A percentile compares a stretch with the other conserved stretches of the same genome.
These are phyloP conservation scores for Narcine bancroftii DNA, from an alignment of 2,113 vertebrate species.

Conservation along the genomic window DNA sequence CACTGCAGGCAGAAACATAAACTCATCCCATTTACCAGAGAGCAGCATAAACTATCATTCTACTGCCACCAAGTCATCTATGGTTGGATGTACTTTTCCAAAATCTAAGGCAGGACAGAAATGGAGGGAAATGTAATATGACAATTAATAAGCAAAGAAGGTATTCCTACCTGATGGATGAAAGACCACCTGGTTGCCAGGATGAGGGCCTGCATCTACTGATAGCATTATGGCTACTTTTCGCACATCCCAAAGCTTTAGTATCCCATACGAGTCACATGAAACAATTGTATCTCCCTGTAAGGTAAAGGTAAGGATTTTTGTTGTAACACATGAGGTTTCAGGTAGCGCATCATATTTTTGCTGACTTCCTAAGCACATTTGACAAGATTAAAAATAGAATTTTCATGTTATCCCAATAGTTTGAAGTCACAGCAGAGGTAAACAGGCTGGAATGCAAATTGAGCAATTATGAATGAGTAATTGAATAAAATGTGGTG, in stretches of 20 bases:
- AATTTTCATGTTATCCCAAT: background rate
- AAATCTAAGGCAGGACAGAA: background rate
- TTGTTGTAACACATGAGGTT: background rate
- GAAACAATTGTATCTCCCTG: slow-evolving; percentile 64
- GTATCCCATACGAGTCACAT: slow-evolving; percentile 58
- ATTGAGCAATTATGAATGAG: background rate
- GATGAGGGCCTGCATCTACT: slow-evolving; percentile 57
- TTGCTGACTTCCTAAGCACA: background rate
- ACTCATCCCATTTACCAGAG: background rate
- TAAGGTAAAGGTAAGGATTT: background rate
- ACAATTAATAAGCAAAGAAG: background rate
- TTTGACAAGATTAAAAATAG: background rate
- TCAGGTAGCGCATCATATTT: background rate
- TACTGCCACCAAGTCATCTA: too few relatives aligned
- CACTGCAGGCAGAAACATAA: background rate
- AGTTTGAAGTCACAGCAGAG: background rate
- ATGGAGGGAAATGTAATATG: background rate
- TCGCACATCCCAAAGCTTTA: slow-evolving; percentile 70
- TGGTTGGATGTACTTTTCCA: background rate
- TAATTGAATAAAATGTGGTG: background rate
- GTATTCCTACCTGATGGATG: slow-evolving; percentile 50
- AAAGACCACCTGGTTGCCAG: slow-evolving; percentile 67
- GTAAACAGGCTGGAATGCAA: background rate
- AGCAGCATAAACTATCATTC: background rate
- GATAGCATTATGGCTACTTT: slow-evolving; percentile 48